Evolutionary conservation across 2,113 vertebrate species (phyloP).

Genomic region (Anguilla japonica): DNA sequence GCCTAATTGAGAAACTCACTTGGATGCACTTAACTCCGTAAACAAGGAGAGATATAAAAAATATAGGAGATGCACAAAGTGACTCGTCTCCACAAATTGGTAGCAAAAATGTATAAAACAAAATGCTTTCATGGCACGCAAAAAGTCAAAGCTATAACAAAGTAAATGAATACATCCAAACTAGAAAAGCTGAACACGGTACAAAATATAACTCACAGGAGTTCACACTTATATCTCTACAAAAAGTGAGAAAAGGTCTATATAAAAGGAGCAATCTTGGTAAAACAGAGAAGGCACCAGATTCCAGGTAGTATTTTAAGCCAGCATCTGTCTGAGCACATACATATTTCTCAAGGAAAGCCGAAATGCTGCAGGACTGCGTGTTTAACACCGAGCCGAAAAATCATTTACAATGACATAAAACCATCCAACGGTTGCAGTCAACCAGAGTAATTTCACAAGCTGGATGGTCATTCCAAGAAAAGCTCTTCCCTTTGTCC

Average conservation of each 20-base stretch:
- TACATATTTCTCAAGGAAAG: neutral
- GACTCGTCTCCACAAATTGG: neutral
- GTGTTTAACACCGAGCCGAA: no score
- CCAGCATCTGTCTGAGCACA: neutral
- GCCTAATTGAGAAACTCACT: conserved; percentile 13
- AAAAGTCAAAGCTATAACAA: neutral
- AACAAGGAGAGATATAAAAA: neutral
- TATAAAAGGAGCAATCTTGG: no score
- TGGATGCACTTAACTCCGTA: neutral
- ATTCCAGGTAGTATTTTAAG: neutral
- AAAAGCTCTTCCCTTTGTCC: no score
- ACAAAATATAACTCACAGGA: neutral
- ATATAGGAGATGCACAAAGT: neutral
- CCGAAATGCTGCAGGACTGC: neutral
- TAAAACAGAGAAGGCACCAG: no score
- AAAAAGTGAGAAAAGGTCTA: no score
- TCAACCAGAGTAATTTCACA: no score
- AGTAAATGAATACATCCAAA: neutral
- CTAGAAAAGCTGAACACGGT: neutral
- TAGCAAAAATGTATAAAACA: neutral
- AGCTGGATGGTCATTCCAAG: no score
- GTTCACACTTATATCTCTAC: neutral
- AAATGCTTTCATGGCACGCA: neutral
- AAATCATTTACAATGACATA: no score
- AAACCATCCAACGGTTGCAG: no score